A percentile compares a stretch with the other conserved stretches of the same genome.
phyloP scores from a whole-genome alignment of 2,113 vertebrate species.

The Onychorhynchus coronatus region DNA sequence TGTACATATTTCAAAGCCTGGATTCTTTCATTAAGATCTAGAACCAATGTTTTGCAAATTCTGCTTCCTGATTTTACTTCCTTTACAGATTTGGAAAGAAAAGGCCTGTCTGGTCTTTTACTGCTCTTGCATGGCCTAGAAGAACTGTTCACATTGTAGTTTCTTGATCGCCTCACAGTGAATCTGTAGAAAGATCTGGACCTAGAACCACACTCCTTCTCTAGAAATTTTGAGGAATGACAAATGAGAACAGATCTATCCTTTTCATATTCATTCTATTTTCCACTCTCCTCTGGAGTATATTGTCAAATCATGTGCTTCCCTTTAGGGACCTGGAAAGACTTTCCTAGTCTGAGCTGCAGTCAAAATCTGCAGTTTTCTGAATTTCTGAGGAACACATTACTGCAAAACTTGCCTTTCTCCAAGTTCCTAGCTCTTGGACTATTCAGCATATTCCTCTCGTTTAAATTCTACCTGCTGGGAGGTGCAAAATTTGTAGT shows the following conservation, averaged over 20 bases:
- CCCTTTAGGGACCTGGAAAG: background rate
- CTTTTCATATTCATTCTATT: background rate
- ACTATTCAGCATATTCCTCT: background rate
- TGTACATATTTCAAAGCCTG: background rate
- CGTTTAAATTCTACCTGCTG: background rate
- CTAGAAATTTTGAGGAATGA: background rate
- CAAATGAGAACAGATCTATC: background rate
- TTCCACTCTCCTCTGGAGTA: background rate
- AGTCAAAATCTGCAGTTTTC: background rate
- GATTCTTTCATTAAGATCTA: background rate
- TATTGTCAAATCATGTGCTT: background rate
- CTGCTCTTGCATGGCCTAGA: background rate
- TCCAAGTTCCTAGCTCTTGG: background rate
- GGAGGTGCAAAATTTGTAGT: background rate
- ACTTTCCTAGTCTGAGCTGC: background rate
- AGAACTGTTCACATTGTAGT: background rate
- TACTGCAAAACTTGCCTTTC: background rate
- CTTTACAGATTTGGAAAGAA: background rate
- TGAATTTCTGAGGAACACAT: background rate
- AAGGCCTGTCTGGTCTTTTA: background rate
- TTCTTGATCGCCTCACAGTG: background rate
- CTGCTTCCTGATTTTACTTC: background rate
- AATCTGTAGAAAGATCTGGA: background rate
- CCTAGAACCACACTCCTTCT: background rate
- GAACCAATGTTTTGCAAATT: background rate